Percentiles rank a stretch among this genome's conserved stretches.
Conservation (phyloP, 2,113 vertebrate genomes). For the Entomyzon cyanotis region DNA sequence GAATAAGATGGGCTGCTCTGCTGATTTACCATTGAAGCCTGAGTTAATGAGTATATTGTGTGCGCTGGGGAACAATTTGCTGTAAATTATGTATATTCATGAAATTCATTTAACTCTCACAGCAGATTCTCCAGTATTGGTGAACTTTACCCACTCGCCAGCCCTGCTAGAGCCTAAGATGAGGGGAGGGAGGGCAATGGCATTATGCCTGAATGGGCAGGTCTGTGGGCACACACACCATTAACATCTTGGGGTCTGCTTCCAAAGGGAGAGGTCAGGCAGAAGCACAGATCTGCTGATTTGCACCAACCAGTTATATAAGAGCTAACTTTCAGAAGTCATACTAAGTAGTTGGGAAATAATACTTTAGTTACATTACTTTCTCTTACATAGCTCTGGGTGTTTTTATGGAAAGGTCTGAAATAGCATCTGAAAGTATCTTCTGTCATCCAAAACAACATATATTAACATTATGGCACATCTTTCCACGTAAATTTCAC, state of each 20-base stretch:
- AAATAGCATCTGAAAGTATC: not conserved
- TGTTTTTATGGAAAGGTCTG: not conserved
- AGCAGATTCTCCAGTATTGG: not conserved
- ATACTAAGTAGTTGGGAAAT: not conserved
- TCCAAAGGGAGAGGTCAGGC: not conserved
- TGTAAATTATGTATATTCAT: constrained; percentile 8
- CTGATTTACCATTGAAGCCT: not conserved
- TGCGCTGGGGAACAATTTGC: not conserved
- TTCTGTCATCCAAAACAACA: not conserved
- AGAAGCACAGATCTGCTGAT: not conserved
- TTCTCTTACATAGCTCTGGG: not conserved
- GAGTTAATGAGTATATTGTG: not conserved
- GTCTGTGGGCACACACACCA: not conserved
- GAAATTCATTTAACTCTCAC: not conserved
- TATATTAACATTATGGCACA: not conserved
- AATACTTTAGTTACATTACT: not conserved
- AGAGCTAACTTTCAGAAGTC: not conserved
- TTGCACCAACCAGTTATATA: not conserved
- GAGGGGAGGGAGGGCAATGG: not conserved
- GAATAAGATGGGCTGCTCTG: not conserved
- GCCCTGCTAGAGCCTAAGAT: not conserved
- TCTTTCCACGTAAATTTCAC: not conserved
- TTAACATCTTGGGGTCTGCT: not conserved
- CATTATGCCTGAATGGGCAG: not conserved
- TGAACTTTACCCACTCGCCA: not conserved